Conservation (phyloP, 2,797 vertebrate genomes). For the Merluccius polli region DNA sequence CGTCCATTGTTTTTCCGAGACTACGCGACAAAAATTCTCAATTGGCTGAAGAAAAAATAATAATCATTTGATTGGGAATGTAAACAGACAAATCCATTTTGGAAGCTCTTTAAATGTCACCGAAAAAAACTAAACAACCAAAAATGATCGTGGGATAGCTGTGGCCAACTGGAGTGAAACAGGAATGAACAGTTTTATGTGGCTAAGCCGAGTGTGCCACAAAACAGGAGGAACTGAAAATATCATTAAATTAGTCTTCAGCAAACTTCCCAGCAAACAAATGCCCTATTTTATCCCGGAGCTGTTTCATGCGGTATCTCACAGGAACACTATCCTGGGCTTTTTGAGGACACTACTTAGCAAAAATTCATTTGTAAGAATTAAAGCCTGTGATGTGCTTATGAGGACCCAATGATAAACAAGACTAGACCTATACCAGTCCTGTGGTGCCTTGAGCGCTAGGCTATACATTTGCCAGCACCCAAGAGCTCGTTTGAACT, state of each 20-base stretch:
- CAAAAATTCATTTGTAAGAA: background rate
- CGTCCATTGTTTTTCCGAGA: conserved; percentile 25
- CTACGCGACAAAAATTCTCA: conserved; percentile 13
- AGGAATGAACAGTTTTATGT: background rate
- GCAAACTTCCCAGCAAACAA: conserved; percentile 32
- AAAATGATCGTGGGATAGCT: background rate
- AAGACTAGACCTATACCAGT: conserved; percentile 8
- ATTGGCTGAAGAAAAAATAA: conserved; percentile 5
- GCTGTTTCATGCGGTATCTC: conserved; percentile 1
- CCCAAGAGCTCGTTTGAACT: conserved; percentile 8
- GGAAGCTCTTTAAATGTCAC: conserved; percentile 46
- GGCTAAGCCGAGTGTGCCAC: conserved; percentile 10
- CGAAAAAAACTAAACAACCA: conserved; percentile 11
- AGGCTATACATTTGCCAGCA: conserved; percentile 13
- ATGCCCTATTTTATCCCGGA: conserved; percentile 13
- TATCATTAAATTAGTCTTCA: conserved; percentile 45
- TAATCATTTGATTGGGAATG: conserved; percentile 25
- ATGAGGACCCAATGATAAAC: conserved; percentile 23
- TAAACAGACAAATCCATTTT: conserved; percentile 48
- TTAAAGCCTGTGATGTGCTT: background rate
- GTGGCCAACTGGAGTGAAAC: background rate
- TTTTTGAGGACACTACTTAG: conserved; percentile 4
- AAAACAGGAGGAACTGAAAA: conserved; percentile 54
- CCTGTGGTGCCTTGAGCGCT: background rate
- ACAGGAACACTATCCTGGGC: conserved; percentile 30